Evolutionary conservation across 2,888 invertebrate species (phyloP).

Genomic region (Papilio protenor): DNA sequence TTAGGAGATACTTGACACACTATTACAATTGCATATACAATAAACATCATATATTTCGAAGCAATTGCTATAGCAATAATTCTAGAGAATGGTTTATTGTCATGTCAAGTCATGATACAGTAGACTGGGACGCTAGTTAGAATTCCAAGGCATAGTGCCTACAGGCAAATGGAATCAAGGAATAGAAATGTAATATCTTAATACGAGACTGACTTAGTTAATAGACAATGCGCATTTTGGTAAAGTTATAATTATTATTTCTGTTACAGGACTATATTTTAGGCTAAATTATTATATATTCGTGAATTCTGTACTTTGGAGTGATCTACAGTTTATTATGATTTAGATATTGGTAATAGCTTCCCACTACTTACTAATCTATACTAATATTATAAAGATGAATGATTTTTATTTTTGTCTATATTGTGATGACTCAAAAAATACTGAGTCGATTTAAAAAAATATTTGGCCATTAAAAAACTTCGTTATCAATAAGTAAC

Average conservation of each 20-base stretch:
- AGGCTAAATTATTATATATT: neutral
- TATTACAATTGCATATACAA: slow-evolving; percentile 20
- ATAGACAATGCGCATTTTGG: slow-evolving; percentile 33
- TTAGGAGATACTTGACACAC: slow-evolving; percentile 18
- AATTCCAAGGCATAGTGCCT: slow-evolving; percentile 29
- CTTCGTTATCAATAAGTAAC: no score
- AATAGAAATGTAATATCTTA: slow-evolving; percentile 29
- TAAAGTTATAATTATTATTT: slow-evolving; percentile 31
- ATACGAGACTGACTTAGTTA: slow-evolving; percentile 26
- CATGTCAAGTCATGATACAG: slow-evolving; percentile 30
- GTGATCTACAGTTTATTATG: neutral
- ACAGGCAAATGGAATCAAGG: slow-evolving; percentile 26
- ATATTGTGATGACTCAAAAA: no score
- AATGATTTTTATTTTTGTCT: no score
- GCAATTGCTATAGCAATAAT: slow-evolving; percentile 21
- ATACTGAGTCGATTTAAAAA: no score
- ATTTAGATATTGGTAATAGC: neutral
- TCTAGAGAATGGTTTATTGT: slow-evolving; percentile 31
- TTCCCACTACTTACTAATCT: neutral
- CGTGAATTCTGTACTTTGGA: neutral
- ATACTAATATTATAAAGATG: no score
- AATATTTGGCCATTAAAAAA: no score
- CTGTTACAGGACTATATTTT: neutral
- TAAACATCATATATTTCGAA: slow-evolving; percentile 17
- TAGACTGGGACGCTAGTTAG: slow-evolving; percentile 30